A percentile compares a stretch with the other conserved stretches of the same genome.
Evolutionary conservation across 2,113 vertebrate genomes (phyloP).

Genomic region (Corvus cornix): DNA sequence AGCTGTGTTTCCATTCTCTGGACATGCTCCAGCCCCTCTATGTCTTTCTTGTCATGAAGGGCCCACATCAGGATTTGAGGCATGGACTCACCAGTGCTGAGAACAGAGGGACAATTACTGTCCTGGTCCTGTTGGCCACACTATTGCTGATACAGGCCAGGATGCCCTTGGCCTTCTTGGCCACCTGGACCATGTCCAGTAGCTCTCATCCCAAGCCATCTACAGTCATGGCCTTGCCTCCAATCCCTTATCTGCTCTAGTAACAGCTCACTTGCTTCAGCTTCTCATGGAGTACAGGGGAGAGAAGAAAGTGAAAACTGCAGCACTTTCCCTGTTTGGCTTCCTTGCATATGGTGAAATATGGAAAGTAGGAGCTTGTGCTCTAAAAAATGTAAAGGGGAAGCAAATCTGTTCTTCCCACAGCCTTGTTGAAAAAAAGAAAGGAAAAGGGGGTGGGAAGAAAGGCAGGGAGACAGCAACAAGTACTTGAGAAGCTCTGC

Average conservation of each 20-base stretch:
- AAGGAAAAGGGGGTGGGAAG: accelerated
- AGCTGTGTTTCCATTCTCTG: neutral
- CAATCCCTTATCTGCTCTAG: neutral
- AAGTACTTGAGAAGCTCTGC: neutral
- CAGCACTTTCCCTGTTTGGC: neutral
- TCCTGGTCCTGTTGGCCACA: neutral
- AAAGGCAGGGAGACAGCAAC: neutral
- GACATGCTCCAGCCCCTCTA: neutral
- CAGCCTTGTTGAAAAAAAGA: neutral
- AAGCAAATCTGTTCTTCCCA: neutral
- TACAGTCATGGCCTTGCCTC: neutral
- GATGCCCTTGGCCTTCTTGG: neutral
- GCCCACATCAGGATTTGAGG: neutral
- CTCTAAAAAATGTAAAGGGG: neutral
- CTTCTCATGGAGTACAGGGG: neutral
- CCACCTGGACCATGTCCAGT: neutral
- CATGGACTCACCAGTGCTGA: neutral
- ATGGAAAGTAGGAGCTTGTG: neutral
- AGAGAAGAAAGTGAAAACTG: neutral
- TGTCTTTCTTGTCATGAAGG: neutral
- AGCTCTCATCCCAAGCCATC: neutral
- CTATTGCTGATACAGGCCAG: neutral
- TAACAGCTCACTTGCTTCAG: neutral
- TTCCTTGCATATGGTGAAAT: neutral
- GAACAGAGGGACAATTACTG: neutral